Evolutionary conservation across 1,140 invertebrate genomes (phyloP), one percentile per base, ranked within the genome.

Genomic region (Diabrotica undecimpunctata): DNA sequence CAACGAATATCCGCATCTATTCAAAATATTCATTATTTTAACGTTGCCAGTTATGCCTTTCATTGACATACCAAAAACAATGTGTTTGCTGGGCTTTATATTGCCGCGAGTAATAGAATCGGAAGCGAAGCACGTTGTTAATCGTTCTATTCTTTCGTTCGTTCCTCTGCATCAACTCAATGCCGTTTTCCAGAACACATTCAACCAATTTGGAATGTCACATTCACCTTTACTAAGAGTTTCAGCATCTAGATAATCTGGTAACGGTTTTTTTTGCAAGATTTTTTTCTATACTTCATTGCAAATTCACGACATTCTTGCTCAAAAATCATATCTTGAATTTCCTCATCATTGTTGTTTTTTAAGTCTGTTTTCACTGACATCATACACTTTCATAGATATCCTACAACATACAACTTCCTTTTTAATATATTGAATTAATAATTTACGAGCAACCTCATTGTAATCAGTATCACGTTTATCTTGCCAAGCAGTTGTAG

Each of bases 1-100:
- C 41, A 72, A 67, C 54, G 60, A 72, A 59, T 74, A 72, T 37
- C 66, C 66, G 54, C 66, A 68, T 58, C 69, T 64, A 56, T 67
- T 72, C 38, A 72, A 57, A 53, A 74, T 72, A 59, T 71, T 55
- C 7, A 74, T 54, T 35, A 74, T 62, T 72, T 74, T 70, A 62
- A 61, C 69, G 39, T 60, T 74, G 58, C 70, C 64, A 36, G 71
- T 72, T 13, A 69, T 58, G 61, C 59, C 66, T 64, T 72, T 72
- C 50, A 74, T 65, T 38, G 59, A 60, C 39, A 74, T 64, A 65
- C 72, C 71, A 38, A 74, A 68, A 55, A 55, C 59, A 55, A 74
- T 65, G 61, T 74, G 66, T 50, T 73, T 73, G 39, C 53, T 35
- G 39, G 71, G 69, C 54, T 71, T 72, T 10, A 61, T 61, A n/a